Evolutionary conservation across 2,888 invertebrate genomes (phyloP), one percentile per base, ranked within the genome.

Genomic region (Caenorhabditis zanzibari): DNA sequence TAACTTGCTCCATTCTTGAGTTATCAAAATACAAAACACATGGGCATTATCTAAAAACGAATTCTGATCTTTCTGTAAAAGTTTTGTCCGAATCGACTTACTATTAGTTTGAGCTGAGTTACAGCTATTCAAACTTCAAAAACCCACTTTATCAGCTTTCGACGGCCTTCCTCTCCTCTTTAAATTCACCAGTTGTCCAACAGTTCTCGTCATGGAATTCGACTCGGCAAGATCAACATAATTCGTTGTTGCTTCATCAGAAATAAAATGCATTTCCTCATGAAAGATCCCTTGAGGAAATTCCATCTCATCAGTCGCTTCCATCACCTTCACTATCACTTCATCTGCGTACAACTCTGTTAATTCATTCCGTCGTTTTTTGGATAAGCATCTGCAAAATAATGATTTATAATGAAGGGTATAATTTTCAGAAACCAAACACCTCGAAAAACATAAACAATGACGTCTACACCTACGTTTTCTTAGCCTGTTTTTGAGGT

Each of bases 321-420:
- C 73, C 47, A 41, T 52, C 6, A 68, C 56, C 38, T 68, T 66
- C 0, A n/a, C 49, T 2, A 73, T 59, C n/a, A 66, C 66, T 0
- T 52, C 26, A 32, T 80, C 73, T 12, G 32, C 73, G 44, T 73
- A 85, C 38, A 63, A 24, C 32, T 69, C 19, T 1, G 86, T 86
- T 32, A 86, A 32, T 16, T 76, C 73, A 10, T 58, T 49, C 6
- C 80, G 69, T 56, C 86, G 68, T 9, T 75, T 56, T 32, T 63
- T 79, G 4, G 84, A 63, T 10, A 85, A 16, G n/a, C 77, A 81
- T 22, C 68, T 85, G 64, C 22, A 84, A 80, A 28, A 12, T 16
- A 22, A 41, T 9, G 47, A n/a, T n/a, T n/a, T n/a, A n/a, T n/a
- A n/a, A 22, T 19, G 2, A 7, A 35, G 19, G 12, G 19, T 32